Evolutionary conservation across 2,888 invertebrate genomes (phyloP).

Genomic region (Trissolcus brochymenae): DNA sequence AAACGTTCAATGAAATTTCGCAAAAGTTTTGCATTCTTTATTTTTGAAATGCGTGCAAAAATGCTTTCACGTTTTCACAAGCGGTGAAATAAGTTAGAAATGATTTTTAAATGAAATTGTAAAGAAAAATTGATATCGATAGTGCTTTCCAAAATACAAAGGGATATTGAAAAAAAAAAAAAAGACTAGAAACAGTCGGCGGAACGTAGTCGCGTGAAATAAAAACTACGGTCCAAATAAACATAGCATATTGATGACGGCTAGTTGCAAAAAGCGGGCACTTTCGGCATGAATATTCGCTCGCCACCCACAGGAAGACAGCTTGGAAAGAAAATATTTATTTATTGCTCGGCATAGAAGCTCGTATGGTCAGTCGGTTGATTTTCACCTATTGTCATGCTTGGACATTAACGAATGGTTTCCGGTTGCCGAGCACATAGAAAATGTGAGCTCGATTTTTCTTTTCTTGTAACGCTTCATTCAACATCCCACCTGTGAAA

Average conservation of each 20-base stretch:
- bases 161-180: not conserved
- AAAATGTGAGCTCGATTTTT: constrained; percentile 59
- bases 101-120: constrained; percentile 19
- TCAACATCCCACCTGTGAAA: constrained; percentile 43
- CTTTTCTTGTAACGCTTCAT: constrained; percentile 53
- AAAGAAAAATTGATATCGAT: constrained; percentile 17
- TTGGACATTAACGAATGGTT: constrained; percentile 69
- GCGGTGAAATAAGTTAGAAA: constrained; percentile 19
- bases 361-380: constrained; percentile 48
- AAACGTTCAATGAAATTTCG: constrained; percentile 41
- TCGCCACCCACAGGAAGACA: constrained; percentile 26
- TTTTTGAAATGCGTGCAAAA: constrained; percentile 26
- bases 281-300: constrained; percentile 27
- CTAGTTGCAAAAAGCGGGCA: constrained; percentile 21
- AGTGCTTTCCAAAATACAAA: too few species aligned
- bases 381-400: constrained; percentile 64
- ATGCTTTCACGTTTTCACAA: constrained; percentile 24
- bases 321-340: constrained; percentile 66
- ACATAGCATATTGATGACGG: constrained; percentile 21
- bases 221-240: constrained; percentile 11
- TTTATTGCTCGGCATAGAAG: constrained; percentile 61
- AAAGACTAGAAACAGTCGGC: constrained; percentile 3
- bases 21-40: constrained; percentile 29
- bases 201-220: not conserved
- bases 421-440: constrained; percentile 59